These are phyloP conservation scores for Crotophaga sulcirostris DNA, from an alignment of 2,113 vertebrate species.

Conservation along the genomic window DNA sequence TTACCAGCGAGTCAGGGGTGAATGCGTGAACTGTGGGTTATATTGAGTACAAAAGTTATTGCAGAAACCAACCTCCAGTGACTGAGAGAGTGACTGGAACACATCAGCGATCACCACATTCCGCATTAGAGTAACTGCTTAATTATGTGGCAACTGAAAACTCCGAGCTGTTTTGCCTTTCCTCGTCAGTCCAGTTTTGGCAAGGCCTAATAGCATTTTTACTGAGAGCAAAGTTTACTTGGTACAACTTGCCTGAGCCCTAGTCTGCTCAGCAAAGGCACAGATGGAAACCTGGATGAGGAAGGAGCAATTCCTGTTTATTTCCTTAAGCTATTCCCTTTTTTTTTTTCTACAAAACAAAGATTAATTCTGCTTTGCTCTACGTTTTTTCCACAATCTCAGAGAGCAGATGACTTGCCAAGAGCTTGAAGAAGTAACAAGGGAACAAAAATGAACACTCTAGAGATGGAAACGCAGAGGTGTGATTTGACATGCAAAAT, in stretches of 20 bases:
- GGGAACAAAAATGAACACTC: background rate
- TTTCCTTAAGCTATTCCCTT: background rate
- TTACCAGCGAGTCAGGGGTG: background rate
- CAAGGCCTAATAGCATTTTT: background rate
- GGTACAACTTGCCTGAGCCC: background rate
- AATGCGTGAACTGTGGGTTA: background rate
- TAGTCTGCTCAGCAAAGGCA: background rate
- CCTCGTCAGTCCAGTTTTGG: background rate
- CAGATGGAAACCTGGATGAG: background rate
- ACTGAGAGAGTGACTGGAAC: background rate
- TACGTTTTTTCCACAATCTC: background rate
- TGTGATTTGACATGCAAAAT: background rate
- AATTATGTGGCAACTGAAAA: background rate
- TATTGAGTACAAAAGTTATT: background rate
- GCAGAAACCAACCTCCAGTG: accelerated
- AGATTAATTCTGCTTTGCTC: background rate
- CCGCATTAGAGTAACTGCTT: background rate
- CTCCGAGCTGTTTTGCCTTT: background rate
- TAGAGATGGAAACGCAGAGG: background rate
- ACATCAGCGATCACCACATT: background rate
- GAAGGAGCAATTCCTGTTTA: slow-evolving; percentile 46
- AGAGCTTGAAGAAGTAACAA: background rate
- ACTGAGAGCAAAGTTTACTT: background rate
- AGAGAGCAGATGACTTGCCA: background rate
- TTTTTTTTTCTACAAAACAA: background rate